Evolutionary conservation across 2,888 invertebrate genomes (phyloP).

Genomic region (Drosophila austrosaltans): DNA sequence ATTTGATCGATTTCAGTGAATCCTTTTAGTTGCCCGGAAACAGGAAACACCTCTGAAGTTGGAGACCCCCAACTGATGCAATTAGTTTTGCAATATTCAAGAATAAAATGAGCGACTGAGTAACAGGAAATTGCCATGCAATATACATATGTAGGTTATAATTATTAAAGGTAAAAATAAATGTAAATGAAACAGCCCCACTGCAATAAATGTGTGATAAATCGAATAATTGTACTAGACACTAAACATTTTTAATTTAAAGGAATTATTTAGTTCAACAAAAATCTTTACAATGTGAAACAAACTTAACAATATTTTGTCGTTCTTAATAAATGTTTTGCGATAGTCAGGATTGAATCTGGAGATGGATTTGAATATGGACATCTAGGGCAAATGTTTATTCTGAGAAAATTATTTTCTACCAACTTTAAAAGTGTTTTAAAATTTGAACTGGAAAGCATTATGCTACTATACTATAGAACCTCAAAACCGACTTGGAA

Average conservation of each 20-base stretch:
- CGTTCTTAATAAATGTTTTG: not conserved
- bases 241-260: not conserved
- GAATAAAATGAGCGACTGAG: slow-evolving; percentile 13
- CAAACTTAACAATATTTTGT: not conserved
- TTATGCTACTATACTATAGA: too few relatives aligned
- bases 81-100: slow-evolving; percentile 36
- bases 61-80: slow-evolving; percentile 13
- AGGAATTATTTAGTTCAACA: not conserved
- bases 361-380: too few relatives aligned
- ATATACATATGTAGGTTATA: not conserved
- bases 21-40: slow-evolving; percentile 42
- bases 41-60: slow-evolving; percentile 29
- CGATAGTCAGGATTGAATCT: not conserved
- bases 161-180: not conserved
- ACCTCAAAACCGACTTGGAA: too few relatives aligned
- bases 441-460: too few relatives aligned
- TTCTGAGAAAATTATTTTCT: too few relatives aligned
- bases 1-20: slow-evolving; percentile 29
- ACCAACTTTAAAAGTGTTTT: too few relatives aligned
- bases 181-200: not conserved
- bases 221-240: not conserved
- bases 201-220: too few relatives aligned
- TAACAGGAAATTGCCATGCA: slow-evolving; percentile 12
- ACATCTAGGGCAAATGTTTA: too few relatives aligned
- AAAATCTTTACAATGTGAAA: not conserved